These are phyloP conservation scores for Acanthaster planci DNA, from an alignment of 35 echinoderm and acorn worm genomes.

Conservation along the genomic window DNA sequence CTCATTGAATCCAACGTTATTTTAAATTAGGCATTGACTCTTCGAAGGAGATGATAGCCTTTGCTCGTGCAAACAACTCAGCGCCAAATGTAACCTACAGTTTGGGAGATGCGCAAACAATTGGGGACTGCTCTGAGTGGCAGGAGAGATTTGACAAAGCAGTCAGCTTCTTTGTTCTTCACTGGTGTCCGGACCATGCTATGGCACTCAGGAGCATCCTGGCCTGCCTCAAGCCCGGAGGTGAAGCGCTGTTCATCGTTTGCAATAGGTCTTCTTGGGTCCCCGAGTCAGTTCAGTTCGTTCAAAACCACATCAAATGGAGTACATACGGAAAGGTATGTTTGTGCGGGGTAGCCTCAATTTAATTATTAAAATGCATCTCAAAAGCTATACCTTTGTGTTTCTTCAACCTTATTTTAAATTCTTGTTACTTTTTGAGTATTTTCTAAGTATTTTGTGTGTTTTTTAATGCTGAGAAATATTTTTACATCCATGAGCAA, in stretches of 20 bases:
- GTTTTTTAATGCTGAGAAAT: too few species aligned
- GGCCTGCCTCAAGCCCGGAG: not conserved
- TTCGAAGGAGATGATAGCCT: not conserved
- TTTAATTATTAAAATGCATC: too few species aligned
- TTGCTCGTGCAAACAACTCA: not conserved
- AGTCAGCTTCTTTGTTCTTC: not conserved
- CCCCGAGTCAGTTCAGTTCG: not conserved
- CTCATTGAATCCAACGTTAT: too few species aligned
- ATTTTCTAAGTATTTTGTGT: too few species aligned
- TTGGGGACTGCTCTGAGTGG: not conserved
- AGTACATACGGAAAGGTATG: not conserved
- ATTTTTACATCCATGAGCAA: too few species aligned
- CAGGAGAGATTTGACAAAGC: not conserved
- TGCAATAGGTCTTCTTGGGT: not conserved
- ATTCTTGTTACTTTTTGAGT: too few species aligned
- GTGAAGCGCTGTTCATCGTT: not conserved
- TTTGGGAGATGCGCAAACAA: not conserved
- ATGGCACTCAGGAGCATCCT: not conserved
- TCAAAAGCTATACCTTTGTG: too few species aligned
- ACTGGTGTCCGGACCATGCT: too few species aligned
- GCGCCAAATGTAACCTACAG: not conserved
- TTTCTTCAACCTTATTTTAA: too few species aligned
- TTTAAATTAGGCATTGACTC: not conserved
- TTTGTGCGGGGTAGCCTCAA: too few species aligned
- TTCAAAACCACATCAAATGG: not conserved